Conservation (phyloP, 2,113 vertebrate species). For the Trogon surrucura region DNA sequence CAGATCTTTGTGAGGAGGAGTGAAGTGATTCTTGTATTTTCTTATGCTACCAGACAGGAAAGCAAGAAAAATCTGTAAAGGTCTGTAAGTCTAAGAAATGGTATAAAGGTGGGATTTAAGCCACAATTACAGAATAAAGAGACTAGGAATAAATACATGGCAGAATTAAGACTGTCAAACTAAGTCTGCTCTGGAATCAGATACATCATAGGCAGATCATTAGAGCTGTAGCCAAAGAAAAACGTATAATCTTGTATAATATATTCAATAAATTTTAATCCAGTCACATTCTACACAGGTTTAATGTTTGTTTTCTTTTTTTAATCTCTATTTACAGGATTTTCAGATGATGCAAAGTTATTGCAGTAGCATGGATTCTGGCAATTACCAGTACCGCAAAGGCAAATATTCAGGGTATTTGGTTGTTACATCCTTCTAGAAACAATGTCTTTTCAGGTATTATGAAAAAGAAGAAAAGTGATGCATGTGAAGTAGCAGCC, state of each 20-base stretch:
- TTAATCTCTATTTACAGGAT: neutral
- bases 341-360: neutral
- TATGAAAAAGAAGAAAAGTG: neutral
- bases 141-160: neutral
- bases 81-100: neutral
- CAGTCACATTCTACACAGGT: neutral
- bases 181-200: neutral
- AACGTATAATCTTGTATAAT: neutral
- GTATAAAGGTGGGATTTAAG: neutral
- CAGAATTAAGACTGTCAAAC: neutral
- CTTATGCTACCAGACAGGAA: neutral
- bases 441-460: neutral
- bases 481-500: constrained; percentile 36
- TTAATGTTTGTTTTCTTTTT: neutral
- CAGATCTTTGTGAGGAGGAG: neutral
- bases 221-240: neutral
- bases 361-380: neutral
- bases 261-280: neutral
- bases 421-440: neutral
- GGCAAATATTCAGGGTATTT: neutral
- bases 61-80: neutral
- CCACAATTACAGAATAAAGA: neutral
- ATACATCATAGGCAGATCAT: neutral
- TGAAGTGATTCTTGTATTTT: neutral
- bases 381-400: neutral